A percentile compares a stretch with the other conserved stretches of the same genome.
phyloP scores from a whole-genome alignment of 1,140 invertebrate genomes.

The Cydia amplana region DNA sequence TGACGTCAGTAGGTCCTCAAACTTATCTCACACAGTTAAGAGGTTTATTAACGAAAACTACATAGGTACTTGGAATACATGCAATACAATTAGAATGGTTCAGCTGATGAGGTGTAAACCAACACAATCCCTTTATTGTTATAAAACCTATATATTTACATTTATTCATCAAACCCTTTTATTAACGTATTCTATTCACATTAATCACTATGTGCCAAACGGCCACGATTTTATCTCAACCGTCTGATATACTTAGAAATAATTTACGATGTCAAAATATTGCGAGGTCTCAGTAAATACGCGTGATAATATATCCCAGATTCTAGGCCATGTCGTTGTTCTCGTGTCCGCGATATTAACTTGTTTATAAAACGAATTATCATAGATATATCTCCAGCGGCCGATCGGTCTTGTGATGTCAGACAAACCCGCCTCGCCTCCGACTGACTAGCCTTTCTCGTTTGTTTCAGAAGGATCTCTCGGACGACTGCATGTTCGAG shows the following conservation, averaged over 20 bases:
- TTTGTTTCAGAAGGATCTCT: slow-evolving; percentile 89
- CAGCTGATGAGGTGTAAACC: too few species aligned
- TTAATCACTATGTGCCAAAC: background rate
- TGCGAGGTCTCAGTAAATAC: slow-evolving; percentile 15
- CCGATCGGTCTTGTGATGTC: slow-evolving; percentile 8
- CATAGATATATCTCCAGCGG: slow-evolving; percentile 17
- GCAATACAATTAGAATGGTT: background rate
- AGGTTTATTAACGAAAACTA: background rate
- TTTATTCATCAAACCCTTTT: background rate
- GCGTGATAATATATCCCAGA: slow-evolving; percentile 12
- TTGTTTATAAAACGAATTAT: slow-evolving; percentile 24
- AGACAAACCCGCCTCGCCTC: slow-evolving; percentile 5
- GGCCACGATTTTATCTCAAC: slow-evolving; percentile 2
- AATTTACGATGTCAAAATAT: slow-evolving; percentile 17
- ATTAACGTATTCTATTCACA: background rate
- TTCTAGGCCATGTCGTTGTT: slow-evolving; percentile 23
- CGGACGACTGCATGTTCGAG: slow-evolving; percentile 91
- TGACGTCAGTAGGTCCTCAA: background rate
- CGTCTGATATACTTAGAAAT: slow-evolving; percentile 1
- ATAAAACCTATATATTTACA: background rate
- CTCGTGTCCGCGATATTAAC: background rate
- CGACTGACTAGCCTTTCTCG: slow-evolving; percentile 56
- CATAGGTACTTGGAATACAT: background rate
- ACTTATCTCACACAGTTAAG: too few species aligned
- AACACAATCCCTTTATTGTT: background rate